Evolutionary conservation across 64 coral and sea anemone species (phyloP).

Genomic region (Montipora foliosa): DNA sequence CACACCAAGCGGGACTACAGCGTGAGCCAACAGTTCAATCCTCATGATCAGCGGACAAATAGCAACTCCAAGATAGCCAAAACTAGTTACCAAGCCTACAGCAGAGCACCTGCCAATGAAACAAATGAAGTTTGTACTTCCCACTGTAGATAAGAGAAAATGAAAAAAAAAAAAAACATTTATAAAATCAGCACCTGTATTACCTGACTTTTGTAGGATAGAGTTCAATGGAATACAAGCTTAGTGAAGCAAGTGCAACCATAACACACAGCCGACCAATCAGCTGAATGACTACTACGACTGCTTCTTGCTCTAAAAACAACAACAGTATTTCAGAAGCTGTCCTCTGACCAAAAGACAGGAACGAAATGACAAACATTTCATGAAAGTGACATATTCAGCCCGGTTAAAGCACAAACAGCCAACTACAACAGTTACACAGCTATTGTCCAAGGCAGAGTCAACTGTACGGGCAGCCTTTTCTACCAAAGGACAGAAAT

Average conservation of each 20-base stretch:
- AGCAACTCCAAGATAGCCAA: slow-evolving; percentile 34
- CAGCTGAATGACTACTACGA: slow-evolving; percentile 34
- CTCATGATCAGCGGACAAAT: slow-evolving; percentile 58
- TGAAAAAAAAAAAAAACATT: background rate
- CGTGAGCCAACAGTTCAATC: slow-evolving; percentile 5
- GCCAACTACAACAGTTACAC: too few relatives aligned
- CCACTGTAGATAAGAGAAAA: background rate
- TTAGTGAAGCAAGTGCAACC: slow-evolving; percentile 41
- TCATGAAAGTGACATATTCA: too few relatives aligned
- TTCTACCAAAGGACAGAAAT: too few relatives aligned
- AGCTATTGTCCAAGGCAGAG: too few relatives aligned
- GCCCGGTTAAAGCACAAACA: too few relatives aligned
- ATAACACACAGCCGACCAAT: slow-evolving; percentile 56
- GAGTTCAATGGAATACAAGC: slow-evolving; percentile 58
- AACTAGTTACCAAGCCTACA: slow-evolving; percentile 25
- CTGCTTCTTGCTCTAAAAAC: slow-evolving; percentile 20
- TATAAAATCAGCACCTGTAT: background rate
- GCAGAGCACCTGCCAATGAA: slow-evolving; percentile 35
- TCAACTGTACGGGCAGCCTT: too few relatives aligned
- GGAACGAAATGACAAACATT: too few relatives aligned
- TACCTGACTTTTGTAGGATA: slow-evolving; percentile 63
- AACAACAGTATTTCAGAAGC: background rate
- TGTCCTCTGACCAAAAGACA: background rate
- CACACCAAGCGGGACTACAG: slow-evolving; percentile 53
- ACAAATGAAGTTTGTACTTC: background rate